Base-by-base conservation (phyloP, 2,797 vertebrate species). In the Falco rusticolus region DNA sequence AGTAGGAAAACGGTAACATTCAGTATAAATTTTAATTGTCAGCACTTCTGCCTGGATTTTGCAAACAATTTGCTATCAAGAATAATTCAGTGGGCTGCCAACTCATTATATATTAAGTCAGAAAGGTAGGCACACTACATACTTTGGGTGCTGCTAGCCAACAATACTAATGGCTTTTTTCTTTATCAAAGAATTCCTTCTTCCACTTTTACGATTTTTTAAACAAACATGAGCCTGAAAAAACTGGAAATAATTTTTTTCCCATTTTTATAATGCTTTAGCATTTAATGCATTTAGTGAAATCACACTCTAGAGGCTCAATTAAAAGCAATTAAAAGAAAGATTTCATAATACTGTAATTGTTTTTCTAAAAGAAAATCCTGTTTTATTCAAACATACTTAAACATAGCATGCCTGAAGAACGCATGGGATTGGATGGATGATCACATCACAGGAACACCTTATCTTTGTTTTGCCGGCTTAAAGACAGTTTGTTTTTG, bases 131-230 rank as follows among this genome's bases (percentile, higher is more conserved):
- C 74, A 94, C 80, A 92, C 71, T 96, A 65, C 77, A 93, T 60
- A 92, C 54, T 91, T 93, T 89, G 81, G 92, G 89, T 95, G 85
- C 47, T 91, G 87, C 93, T 83, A 96, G 89, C 66, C 89, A 96
- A 93, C 89, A 91, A 77, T 82, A 95, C 89, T 95, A 96, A 97
- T 82, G 66, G 78, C 59, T 87, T 96, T 95, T 93, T 97, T 96
- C 87, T 97, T 97, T 97, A 97, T 70, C 82, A 76, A 94, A 97
- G 81, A 96, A 98, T 95, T 97, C 96, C 80, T 89, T 94, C 76
- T 95, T 96, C 72, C 87, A 84, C 33, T 95, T 97, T 79, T 82
- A 95, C 79, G 63, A 84, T 28, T 86, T 96, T 96, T 93, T 82
- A 96, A 82, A 92, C 45, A 95, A 91, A 90, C 54, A 64, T 63